Evolutionary conservation across 37 sponge, comb jelly and placozoan species (phyloP).

Genomic region (Oscarella lobularis): DNA sequence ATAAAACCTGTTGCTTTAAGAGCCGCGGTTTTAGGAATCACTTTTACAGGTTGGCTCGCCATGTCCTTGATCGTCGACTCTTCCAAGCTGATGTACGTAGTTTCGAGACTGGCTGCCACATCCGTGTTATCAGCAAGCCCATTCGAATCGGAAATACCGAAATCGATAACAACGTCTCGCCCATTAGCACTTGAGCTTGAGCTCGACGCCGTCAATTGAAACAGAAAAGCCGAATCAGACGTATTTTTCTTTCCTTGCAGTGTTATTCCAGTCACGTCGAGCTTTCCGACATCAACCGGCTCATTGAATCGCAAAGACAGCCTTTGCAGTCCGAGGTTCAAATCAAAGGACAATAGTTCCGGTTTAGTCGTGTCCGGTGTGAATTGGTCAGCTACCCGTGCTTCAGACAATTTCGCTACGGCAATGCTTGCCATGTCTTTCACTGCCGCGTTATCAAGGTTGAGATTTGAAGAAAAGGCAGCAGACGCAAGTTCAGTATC

Average conservation of each 20-base stretch:
- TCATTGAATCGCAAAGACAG: slow-evolving; percentile 49
- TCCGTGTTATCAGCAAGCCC: slow-evolving; percentile 18
- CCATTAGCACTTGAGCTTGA: slow-evolving; percentile 43
- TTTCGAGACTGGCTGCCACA: slow-evolving; percentile 20
- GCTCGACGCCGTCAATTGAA: slow-evolving; percentile 19
- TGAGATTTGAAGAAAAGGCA: slow-evolving; percentile 6
- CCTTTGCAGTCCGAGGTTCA: slow-evolving; percentile 55
- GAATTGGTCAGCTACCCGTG: slow-evolving; percentile 16
- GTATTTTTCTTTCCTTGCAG: not conserved
- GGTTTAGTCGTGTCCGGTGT: slow-evolving; percentile 7
- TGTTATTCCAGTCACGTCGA: slow-evolving; percentile 13
- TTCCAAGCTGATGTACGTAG: slow-evolving; percentile 42
- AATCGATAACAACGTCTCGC: slow-evolving; percentile 24
- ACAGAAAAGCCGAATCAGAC: not conserved
- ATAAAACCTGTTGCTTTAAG: slow-evolving; percentile 15
- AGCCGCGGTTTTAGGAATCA: slow-evolving; percentile 15
- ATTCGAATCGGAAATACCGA: slow-evolving; percentile 35
- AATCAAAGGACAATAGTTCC: not conserved
- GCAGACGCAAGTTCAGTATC: slow-evolving; percentile 14
- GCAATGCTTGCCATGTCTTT: slow-evolving; percentile 8
- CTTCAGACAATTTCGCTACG: not conserved
- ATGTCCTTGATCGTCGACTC: slow-evolving; percentile 47
- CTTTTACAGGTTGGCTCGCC: slow-evolving; percentile 34
- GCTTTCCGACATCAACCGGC: slow-evolving; percentile 40
- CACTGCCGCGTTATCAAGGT: slow-evolving; percentile 6